Percentiles rank a stretch among this genome's conserved stretches.
Evolutionary conservation across 2,113 vertebrate genomes (phyloP).

Genomic region (Gadus chalcogrammus): DNA sequence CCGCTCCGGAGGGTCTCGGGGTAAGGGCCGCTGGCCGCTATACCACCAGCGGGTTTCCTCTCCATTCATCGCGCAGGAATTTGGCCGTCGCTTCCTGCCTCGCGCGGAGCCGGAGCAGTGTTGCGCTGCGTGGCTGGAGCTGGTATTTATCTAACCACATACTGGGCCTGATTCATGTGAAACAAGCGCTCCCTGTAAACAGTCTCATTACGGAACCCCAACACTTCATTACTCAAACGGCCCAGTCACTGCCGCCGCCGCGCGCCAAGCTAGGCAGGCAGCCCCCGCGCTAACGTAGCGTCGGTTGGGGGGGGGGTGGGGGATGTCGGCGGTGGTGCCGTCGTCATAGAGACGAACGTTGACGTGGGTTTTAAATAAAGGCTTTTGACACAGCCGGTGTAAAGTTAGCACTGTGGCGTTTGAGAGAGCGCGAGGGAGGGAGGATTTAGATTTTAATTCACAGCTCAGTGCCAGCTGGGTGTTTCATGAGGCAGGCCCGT

Average conservation of each 20-base stretch:
- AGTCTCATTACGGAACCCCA: conserved; percentile 74
- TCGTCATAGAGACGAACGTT: no score
- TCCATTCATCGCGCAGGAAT: conserved; percentile 90
- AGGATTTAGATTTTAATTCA: no score
- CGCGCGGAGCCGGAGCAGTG: conserved; percentile 54
- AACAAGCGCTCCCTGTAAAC: conserved; percentile 77
- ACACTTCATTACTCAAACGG: conserved; percentile 75
- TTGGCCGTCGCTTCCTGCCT: conserved; percentile 84
- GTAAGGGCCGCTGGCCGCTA: conserved; percentile 52
- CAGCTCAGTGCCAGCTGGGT: no score
- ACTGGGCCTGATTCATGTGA: conserved; percentile 76
- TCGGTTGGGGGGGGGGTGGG: no score
- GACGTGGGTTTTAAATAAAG: no score
- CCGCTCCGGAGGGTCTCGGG: conserved; percentile 64
- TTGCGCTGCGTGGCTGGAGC: conserved; percentile 57
- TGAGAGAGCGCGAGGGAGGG: no score
- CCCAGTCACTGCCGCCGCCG: conserved; percentile 48
- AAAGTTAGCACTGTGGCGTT: no score
- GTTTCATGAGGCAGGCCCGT: no score
- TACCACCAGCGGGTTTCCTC: conserved; percentile 90
- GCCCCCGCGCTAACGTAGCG: no score
- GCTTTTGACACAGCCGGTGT: no score
- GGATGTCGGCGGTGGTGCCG: no score
- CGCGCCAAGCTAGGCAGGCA: conserved; percentile 14
- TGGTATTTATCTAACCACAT: conserved; percentile 79